Conservation (phyloP, 2,888 invertebrate genomes). For the Mylabris sibirica region DNA sequence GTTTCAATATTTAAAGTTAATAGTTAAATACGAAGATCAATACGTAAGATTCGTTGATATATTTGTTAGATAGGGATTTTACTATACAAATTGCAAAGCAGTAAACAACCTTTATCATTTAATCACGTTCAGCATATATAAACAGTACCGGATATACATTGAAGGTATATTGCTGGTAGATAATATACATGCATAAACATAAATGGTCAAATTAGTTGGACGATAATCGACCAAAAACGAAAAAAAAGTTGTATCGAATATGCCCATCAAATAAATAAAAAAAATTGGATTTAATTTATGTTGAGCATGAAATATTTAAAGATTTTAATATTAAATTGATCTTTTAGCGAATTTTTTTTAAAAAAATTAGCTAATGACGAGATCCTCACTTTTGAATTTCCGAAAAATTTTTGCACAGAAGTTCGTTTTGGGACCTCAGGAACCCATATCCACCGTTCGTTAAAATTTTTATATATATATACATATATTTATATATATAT, state of each 20-base stretch:
- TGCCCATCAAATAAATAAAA: no score
- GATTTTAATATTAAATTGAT: not conserved
- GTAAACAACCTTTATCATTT: slow-evolving; percentile 44
- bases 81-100: slow-evolving; percentile 39
- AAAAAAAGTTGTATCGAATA: not conserved
- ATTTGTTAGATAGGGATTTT: not conserved
- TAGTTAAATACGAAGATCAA: not conserved
- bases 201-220: slow-evolving; percentile 14
- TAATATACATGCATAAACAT: slow-evolving; percentile 11
- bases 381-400: no score
- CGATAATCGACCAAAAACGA: not conserved
- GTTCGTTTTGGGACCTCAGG: no score
- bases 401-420: no score
- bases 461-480: no score
- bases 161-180: slow-evolving; percentile 19
- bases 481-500: no score
- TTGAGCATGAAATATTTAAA: not conserved
- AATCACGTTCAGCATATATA: slow-evolving; percentile 41
- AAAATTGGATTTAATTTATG: not conserved
- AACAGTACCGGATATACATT: slow-evolving; percentile 32
- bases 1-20: not conserved
- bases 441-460: no score
- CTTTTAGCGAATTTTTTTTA: no score
- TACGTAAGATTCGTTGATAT: not conserved
- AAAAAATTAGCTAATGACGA: no score